Evolutionary conservation across 1,140 invertebrate species (phyloP).

Genomic region (Plutomurus gul): DNA sequence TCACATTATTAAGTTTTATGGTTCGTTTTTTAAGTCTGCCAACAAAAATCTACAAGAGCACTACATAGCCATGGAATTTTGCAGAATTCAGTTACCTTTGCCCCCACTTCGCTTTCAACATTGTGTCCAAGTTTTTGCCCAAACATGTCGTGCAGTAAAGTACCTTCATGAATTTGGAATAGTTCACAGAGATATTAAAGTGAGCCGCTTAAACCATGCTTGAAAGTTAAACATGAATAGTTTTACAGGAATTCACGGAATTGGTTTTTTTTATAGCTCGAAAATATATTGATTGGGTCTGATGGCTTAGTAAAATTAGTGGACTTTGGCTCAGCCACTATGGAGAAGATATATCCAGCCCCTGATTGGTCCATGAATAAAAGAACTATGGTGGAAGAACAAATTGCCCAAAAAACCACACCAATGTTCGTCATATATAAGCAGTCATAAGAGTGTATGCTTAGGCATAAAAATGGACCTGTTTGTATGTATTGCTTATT

Average conservation of each 20-base stretch:
- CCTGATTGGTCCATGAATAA: constrained; percentile 89
- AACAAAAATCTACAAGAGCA: constrained; percentile 33
- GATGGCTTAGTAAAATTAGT: constrained; percentile 91
- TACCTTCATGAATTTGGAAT: constrained; percentile 50
- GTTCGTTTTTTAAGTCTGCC: constrained; percentile 24
- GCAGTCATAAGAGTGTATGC: neutral
- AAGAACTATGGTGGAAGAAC: constrained; percentile 90
- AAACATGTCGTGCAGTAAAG: constrained; percentile 48
- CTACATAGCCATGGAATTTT: constrained; percentile 50
- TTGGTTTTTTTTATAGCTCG: constrained; percentile 59
- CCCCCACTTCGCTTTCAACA: constrained; percentile 32
- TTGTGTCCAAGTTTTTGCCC: constrained; percentile 48
- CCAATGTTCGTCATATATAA: constrained; percentile 71
- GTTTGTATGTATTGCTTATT: neutral
- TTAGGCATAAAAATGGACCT: neutral
- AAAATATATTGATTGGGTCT: constrained; percentile 75
- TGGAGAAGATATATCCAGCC: constrained; percentile 79
- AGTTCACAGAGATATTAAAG: constrained; percentile 52
- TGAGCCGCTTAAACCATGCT: neutral
- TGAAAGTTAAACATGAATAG: neutral
- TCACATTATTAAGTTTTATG: constrained; percentile 49
- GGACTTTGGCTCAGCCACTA: constrained; percentile 97
- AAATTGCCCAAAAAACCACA: constrained; percentile 75
- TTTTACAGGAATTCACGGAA: neutral
- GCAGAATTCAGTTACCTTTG: constrained; percentile 24